These are phyloP conservation scores for Dyspetes luteomarginatus DNA, from an alignment of 2,888 invertebrate species.

Conservation along the genomic window DNA sequence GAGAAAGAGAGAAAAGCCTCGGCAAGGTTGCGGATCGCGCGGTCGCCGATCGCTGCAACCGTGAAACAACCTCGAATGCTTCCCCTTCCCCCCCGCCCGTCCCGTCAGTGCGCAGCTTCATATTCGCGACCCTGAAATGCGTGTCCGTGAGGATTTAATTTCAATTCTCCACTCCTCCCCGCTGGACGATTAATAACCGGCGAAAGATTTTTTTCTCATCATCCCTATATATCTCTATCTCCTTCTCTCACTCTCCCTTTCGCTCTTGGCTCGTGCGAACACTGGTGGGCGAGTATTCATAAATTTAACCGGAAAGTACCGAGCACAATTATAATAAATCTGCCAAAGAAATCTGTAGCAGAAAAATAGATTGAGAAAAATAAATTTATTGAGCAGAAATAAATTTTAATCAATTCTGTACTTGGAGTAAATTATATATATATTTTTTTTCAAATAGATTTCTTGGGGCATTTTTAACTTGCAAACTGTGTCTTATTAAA, in stretches of 20 bases:
- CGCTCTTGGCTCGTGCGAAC: too few species aligned
- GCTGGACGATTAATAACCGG: slow-evolving; percentile 13
- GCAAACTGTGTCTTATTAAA: too few species aligned
- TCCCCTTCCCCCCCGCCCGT: background rate
- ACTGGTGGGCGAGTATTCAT: background rate
- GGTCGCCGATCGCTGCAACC: slow-evolving; percentile 51
- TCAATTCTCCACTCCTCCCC: slow-evolving; percentile 37
- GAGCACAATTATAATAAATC: too few species aligned
- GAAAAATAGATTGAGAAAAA: too few species aligned
- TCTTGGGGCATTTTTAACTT: too few species aligned
- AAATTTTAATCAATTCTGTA: too few species aligned
- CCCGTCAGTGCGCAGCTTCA: background rate
- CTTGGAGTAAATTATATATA: too few species aligned
- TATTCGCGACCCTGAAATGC: slow-evolving; percentile 57
- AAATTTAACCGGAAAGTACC: too few species aligned
- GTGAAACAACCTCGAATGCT: slow-evolving; percentile 57
- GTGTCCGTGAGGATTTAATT: slow-evolving; percentile 37
- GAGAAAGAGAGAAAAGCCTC: slow-evolving; percentile 47
- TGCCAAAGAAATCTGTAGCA: background rate
- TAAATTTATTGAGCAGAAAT: too few species aligned
- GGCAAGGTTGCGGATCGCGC: slow-evolving; percentile 58
- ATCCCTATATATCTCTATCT: background rate
- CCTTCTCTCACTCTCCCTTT: slow-evolving; percentile 15
- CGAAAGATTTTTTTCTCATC: slow-evolving; percentile 40
- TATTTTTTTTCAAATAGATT: too few species aligned